Conservation (phyloP, 2,113 vertebrate genomes). For the Coreoperca whiteheadi region DNA sequence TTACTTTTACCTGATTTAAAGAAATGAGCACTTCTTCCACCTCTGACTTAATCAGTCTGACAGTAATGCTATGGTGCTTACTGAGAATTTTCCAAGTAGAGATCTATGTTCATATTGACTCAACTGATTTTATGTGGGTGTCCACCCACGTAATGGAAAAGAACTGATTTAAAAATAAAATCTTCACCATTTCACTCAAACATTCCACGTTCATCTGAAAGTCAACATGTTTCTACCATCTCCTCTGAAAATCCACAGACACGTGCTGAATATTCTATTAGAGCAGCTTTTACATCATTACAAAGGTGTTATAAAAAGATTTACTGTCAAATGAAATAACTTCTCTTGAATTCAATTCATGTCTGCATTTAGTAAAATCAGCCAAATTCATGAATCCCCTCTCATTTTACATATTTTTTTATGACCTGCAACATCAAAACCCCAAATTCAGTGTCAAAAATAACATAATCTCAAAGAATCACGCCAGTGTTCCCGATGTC, state of each 20-base stretch:
- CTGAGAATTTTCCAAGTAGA: constrained; percentile 31
- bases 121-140: constrained; percentile 37
- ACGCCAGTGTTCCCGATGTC: constrained; percentile 11
- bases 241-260: neutral
- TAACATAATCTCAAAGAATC: constrained; percentile 25
- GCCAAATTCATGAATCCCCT: neutral
- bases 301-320: neutral
- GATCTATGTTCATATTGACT: constrained; percentile 36
- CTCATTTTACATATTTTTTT: neutral
- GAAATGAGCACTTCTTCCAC: neutral
- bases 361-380: neutral
- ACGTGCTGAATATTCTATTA: neutral
- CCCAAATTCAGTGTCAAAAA: neutral
- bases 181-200: constrained; percentile 16
- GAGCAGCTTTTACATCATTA: neutral
- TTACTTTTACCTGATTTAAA: neutral
- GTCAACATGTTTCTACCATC: neutral
- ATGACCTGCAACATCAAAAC: neutral
- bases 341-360: neutral
- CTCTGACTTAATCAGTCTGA: constrained; percentile 1
- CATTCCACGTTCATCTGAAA: neutral
- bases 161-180: constrained; percentile 7
- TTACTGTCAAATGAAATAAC: neutral
- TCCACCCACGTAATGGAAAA: constrained; percentile 31
- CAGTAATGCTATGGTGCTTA: neutral